A percentile compares a stretch with the other conserved stretches of the same genome.
These are phyloP conservation scores for Tachina grossa DNA, from an alignment of 2,888 invertebrate genomes.

Conservation along the genomic window DNA sequence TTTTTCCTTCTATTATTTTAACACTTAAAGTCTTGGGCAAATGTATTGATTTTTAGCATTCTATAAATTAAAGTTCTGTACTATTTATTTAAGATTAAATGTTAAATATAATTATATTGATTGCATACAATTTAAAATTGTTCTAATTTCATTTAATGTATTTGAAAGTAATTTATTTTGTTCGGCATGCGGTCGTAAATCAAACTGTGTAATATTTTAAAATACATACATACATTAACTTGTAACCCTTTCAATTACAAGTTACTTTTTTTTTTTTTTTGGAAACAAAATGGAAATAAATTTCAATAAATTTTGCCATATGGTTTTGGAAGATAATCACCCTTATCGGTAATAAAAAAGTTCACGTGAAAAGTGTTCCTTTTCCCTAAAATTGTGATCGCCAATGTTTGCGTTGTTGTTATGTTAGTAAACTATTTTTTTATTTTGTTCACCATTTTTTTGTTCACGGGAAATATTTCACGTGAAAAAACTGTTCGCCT, in stretches of 20 bases:
- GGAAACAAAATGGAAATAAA: conserved; percentile 5
- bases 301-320: conserved; percentile 30
- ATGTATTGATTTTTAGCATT: conserved; percentile 19
- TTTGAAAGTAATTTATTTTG: conserved; percentile 41
- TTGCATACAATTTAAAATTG: conserved; percentile 8
- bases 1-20: background rate
- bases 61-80: conserved; percentile 18
- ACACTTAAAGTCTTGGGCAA: conserved; percentile 26
- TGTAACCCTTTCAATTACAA: conserved; percentile 9
- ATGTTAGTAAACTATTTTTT: no score
- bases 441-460: no score
- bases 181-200: conserved; percentile 48
- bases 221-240: conserved; percentile 20
- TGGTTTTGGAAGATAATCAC: conserved; percentile 17
- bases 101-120: conserved; percentile 40
- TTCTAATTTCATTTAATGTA: conserved; percentile 35
- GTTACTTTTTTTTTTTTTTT: background rate
- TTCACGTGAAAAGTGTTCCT: no score
- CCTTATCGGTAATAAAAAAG: no score
- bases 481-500: no score
- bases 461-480: no score
- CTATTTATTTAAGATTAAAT: conserved; percentile 11
- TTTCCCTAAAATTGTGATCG: no score
- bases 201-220: conserved; percentile 24
- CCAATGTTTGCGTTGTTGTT: no score